Conservation (phyloP, 1,140 invertebrate species). For the Drosophila ironensis region DNA sequence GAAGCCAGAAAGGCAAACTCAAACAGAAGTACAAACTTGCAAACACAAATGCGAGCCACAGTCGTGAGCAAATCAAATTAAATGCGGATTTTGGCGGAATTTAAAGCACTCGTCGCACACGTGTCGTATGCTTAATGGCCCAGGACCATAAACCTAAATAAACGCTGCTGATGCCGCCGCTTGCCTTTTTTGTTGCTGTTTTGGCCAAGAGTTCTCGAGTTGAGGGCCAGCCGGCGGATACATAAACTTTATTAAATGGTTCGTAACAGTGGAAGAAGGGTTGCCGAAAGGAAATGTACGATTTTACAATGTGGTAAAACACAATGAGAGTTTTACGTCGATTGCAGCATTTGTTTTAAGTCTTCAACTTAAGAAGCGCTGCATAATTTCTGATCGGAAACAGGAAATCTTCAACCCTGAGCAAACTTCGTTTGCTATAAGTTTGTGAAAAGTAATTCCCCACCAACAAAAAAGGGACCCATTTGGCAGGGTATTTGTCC, state of each 20-base stretch:
- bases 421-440: too few species aligned
- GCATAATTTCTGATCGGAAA: too few species aligned
- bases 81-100: constrained; percentile 48
- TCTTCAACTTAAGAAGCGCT: too few species aligned
- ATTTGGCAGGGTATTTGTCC: constrained; percentile 6
- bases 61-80: constrained; percentile 50
- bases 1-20: too few species aligned
- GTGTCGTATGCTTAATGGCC: constrained; percentile 42
- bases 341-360: too few species aligned
- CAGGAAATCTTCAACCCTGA: too few species aligned
- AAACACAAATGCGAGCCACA: constrained; percentile 4
- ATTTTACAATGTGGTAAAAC: not conserved
- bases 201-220: constrained; percentile 4
- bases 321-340: not conserved
- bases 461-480: not conserved
- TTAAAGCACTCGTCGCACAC: constrained; percentile 41
- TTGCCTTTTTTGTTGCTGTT: constrained; percentile 13
- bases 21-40: not conserved
- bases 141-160: constrained; percentile 44
- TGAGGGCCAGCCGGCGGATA: not conserved
- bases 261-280: constrained; percentile 8
- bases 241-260: constrained; percentile 27
- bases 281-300: not conserved
- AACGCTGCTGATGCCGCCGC: constrained; percentile 24
- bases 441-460: too few species aligned